phyloP scores from a whole-genome alignment of 2,888 invertebrate genomes.

The Pinctada fucata region DNA sequence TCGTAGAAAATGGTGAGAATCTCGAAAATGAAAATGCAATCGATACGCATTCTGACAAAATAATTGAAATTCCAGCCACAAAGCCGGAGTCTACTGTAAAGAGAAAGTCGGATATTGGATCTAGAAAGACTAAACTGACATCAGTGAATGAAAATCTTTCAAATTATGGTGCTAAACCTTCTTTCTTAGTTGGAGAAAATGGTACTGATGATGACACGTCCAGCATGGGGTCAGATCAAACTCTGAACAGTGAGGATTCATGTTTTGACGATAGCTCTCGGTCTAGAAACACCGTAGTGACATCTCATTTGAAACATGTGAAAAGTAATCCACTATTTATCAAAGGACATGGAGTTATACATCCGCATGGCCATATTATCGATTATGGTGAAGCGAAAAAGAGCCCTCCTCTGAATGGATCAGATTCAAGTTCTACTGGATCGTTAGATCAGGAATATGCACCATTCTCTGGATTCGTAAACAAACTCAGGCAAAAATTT shows the following conservation, averaged over 20 bases:
- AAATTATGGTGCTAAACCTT: not conserved
- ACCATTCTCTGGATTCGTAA: slow-evolving; percentile 73
- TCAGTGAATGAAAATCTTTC: not conserved
- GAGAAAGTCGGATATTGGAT: not conserved
- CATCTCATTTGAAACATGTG: slow-evolving; percentile 49
- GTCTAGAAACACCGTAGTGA: slow-evolving; percentile 4
- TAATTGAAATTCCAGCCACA: slow-evolving; percentile 24
- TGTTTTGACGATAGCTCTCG: no score
- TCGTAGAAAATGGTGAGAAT: slow-evolving; percentile 6
- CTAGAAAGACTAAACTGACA: not conserved
- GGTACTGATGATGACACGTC: not conserved
- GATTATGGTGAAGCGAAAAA: slow-evolving; percentile 16
- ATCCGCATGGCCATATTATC: slow-evolving; percentile 34
- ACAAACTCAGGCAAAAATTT: slow-evolving; percentile 69
- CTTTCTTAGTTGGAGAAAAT: not conserved
- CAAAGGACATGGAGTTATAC: slow-evolving; percentile 40
- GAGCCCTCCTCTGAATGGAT: not conserved
- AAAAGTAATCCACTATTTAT: slow-evolving; percentile 52
- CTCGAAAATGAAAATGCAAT: not conserved
- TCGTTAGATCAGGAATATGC: slow-evolving; percentile 54
- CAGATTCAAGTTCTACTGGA: no score
- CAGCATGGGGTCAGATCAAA: not conserved
- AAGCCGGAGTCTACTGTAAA: slow-evolving; percentile 15
- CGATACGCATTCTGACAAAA: slow-evolving; percentile 16
- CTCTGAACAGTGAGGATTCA: not conserved